Percentiles rank a stretch among this genome's conserved stretches.
These are phyloP conservation scores for Dicaeum eximium DNA, from an alignment of 2,113 vertebrate genomes.

Conservation along the genomic window DNA sequence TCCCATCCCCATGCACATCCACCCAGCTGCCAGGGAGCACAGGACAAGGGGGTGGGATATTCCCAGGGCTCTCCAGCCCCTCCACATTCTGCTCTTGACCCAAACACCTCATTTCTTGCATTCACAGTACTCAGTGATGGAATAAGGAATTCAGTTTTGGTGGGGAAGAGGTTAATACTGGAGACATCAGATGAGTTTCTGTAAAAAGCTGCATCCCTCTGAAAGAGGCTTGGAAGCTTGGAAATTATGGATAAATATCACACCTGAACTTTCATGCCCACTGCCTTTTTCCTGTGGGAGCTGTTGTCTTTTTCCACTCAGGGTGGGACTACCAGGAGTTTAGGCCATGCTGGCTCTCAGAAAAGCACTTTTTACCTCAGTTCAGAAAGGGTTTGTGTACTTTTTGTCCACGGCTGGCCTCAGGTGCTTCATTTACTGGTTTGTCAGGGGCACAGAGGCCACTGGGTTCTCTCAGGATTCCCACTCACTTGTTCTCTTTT, in stretches of 20 bases:
- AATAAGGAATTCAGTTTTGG: background rate
- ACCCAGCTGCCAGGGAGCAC: background rate
- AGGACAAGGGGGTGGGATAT: background rate
- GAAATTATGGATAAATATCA: background rate
- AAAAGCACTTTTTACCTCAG: background rate
- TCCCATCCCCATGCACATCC: background rate
- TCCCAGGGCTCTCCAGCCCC: background rate
- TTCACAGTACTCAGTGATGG: background rate
- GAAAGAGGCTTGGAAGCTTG: background rate
- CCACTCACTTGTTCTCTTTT: background rate
- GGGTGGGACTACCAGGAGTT: background rate
- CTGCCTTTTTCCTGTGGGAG: background rate
- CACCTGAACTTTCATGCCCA: fast-evolving
- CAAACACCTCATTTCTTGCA: background rate
- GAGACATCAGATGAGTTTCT: background rate
- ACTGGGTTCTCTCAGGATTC: background rate
- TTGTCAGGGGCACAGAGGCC: background rate
- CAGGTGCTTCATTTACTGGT: background rate
- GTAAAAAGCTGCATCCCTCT: background rate
- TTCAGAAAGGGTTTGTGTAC: background rate
- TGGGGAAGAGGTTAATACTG: background rate
- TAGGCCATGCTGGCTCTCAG: background rate
- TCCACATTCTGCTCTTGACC: background rate
- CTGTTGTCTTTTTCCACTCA: background rate
- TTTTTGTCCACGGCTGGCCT: background rate